A percentile compares a stretch with the other conserved stretches of the same genome.
Evolutionary conservation across 2,113 vertebrate genomes (phyloP).

Genomic region (Oryzias javanicus): DNA sequence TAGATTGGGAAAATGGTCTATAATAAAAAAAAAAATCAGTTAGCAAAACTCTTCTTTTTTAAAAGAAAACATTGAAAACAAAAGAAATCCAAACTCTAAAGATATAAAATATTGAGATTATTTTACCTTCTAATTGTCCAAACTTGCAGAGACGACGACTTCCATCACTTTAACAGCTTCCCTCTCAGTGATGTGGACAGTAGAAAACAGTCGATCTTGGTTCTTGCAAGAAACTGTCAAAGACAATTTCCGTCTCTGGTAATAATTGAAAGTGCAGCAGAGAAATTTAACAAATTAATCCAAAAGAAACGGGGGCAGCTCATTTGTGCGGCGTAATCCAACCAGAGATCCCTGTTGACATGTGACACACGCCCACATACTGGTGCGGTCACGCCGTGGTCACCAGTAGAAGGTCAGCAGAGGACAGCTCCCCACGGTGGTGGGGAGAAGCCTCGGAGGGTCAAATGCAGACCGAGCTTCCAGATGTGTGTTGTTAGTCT

Average conservation of each 20-base stretch:
- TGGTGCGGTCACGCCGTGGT: constrained; percentile 12
- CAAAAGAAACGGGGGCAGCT: constrained; percentile 6
- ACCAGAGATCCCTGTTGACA: constrained; percentile 3
- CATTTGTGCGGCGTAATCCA: constrained; percentile 22
- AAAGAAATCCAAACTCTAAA: no score
- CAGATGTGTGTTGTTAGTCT: background rate
- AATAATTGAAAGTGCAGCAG: background rate
- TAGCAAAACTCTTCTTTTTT: no score
- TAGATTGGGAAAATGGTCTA: no score
- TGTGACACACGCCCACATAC: constrained; percentile 9
- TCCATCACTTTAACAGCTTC: no score
- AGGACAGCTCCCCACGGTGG: constrained; percentile 13
- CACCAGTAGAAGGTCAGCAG: constrained; percentile 36
- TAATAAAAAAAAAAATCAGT: no score
- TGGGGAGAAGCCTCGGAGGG: constrained; percentile 15
- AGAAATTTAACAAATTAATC: background rate
- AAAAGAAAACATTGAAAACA: no score
- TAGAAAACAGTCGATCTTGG: background rate
- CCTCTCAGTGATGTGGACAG: no score
- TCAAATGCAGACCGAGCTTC: constrained; percentile 15
- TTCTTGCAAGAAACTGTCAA: background rate
- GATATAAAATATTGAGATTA: no score
- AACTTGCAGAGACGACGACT: no score
- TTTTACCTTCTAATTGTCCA: no score
- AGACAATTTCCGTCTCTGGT: background rate